Evolutionary conservation across 2,888 invertebrate species (phyloP).

Genomic region (Protophormia terraenovae): DNA sequence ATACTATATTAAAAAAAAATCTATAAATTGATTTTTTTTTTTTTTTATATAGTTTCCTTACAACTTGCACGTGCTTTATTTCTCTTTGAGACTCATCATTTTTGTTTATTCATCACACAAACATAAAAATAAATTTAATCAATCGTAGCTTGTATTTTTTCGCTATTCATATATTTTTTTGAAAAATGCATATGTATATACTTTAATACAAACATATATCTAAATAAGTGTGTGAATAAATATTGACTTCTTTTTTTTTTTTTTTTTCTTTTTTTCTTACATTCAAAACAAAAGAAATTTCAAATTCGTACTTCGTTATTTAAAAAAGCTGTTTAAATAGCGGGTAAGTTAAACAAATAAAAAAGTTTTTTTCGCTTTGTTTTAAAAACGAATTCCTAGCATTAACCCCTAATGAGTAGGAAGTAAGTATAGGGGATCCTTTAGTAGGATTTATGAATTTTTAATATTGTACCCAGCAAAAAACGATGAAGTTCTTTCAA

Average conservation of each 20-base stretch:
- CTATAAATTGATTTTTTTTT: conserved; percentile 60
- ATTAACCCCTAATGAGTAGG: too few species aligned
- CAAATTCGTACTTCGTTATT: background rate
- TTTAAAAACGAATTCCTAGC: too few species aligned
- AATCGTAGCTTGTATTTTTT: too few species aligned
- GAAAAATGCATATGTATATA: too few species aligned
- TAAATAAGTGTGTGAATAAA: background rate
- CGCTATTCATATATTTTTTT: too few species aligned
- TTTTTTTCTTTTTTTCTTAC: background rate
- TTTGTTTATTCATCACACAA: too few species aligned
- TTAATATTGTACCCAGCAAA: too few species aligned
- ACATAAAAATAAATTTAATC: too few species aligned
- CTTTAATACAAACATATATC: background rate
- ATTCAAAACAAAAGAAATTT: background rate
- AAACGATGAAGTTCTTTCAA: too few species aligned
- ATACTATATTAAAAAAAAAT: conserved; percentile 42
- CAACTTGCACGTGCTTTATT: conserved; percentile 30
- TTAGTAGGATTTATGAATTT: too few species aligned
- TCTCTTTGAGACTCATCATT: background rate
- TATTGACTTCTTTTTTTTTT: too few species aligned
- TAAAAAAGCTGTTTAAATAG: conserved; percentile 30
- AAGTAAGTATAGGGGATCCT: too few species aligned
- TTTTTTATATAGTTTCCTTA: conserved; percentile 17
- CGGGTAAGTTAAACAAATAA: conserved; percentile 40
- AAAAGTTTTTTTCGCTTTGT: background rate